A percentile compares a stretch with the other conserved stretches of the same genome.
These are phyloP conservation scores for Ypsolopha scabrella DNA, from an alignment of 2,888 invertebrate species.

Conservation along the genomic window DNA sequence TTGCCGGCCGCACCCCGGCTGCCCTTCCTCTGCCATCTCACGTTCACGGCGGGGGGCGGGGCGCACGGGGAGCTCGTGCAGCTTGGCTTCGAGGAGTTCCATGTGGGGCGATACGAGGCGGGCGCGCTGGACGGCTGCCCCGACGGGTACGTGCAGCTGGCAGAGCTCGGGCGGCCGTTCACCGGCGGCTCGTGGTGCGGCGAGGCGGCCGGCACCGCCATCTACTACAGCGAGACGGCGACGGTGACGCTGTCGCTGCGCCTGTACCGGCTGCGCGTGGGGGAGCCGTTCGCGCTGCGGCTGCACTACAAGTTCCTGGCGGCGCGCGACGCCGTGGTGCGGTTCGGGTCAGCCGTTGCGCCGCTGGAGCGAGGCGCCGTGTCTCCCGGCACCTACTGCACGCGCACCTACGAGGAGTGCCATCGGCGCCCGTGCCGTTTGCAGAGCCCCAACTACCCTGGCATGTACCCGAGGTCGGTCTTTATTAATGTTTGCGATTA, in stretches of 20 bases:
- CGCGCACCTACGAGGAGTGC: slow-evolving; percentile 88
- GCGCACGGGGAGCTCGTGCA: slow-evolving; percentile 91
- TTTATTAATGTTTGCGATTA: too few relatives aligned
- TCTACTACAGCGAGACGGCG: slow-evolving; percentile 91
- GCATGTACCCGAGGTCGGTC: slow-evolving; percentile 76
- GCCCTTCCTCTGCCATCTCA: slow-evolving; percentile 91
- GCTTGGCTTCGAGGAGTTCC: slow-evolving; percentile 90
- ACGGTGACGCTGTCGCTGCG: slow-evolving; percentile 89
- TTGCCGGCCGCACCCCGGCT: slow-evolving; percentile 82
- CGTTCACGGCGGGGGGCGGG: slow-evolving; percentile 91
- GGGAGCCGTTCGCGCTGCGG: slow-evolving; percentile 83
- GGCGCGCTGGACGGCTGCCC: slow-evolving; percentile 79
- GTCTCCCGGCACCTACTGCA: slow-evolving; percentile 86
- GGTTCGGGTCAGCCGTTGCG: slow-evolving; percentile 81
- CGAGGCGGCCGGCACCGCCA: slow-evolving; percentile 81
- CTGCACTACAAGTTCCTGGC: slow-evolving; percentile 86
- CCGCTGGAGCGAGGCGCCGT: slow-evolving; percentile 87
- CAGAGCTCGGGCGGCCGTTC: slow-evolving; percentile 87
- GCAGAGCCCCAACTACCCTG: slow-evolving; percentile 92
- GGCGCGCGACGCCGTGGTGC: slow-evolving; percentile 81
- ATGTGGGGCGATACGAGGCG: slow-evolving; percentile 84
- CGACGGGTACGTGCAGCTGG: slow-evolving; percentile 89
- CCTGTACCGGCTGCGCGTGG: slow-evolving; percentile 78
- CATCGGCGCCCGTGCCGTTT: slow-evolving; percentile 86
- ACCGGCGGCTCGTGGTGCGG: slow-evolving; percentile 94